Evolutionary conservation across 2,113 vertebrate genomes (phyloP), one percentile per base, ranked within the genome.

Genomic region (Rhinogobius similis): DNA sequence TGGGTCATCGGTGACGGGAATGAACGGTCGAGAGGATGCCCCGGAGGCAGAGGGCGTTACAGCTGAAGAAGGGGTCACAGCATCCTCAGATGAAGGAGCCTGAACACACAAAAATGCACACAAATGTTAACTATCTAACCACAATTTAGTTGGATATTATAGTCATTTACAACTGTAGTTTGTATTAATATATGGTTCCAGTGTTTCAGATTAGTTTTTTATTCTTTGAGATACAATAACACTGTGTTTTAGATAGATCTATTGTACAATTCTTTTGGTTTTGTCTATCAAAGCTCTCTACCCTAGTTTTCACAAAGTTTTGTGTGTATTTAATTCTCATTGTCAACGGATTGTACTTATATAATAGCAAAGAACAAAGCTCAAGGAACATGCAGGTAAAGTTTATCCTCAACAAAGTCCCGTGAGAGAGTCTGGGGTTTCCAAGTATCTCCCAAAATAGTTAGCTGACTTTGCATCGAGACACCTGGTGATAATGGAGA

Each of bases 1-100:
- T 0, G 96, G 98, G 86, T 99, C 98, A 80, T 99, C 98, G 0
- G 97, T 99, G 77, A 99, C 97, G 0, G 98, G 98, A 82, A 99
- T 99, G 83, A 99, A 99, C 21, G 97, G 98, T 29, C 98, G 95
- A 0, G 96, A 96, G 13, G 97, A 97, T 14, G 95, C 94, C 4
- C 96, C 93, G 21, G 94, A 91, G 70, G 96, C 93, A 1, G 97
- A 98, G 0, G 97, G 97, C 39, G 96, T 98, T 74, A 98, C 92
- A n/a, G 96, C 96, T 44, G 97, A 96, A 1, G 94, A 93, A 0
- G 98, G 98, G 0, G 96, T 98, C 72, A 96, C 75, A 2, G 95
- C 95, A 62, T 99, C 98, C 73, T 99, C 97, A 11, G 96, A 95
- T 43, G 96, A 92, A 16, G 93, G 70, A 38, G 92, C 91, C 98